Percentiles rank a stretch among this genome's conserved stretches.
phyloP scores from a whole-genome alignment of 2,797 vertebrate species.

The Periparus ater region DNA sequence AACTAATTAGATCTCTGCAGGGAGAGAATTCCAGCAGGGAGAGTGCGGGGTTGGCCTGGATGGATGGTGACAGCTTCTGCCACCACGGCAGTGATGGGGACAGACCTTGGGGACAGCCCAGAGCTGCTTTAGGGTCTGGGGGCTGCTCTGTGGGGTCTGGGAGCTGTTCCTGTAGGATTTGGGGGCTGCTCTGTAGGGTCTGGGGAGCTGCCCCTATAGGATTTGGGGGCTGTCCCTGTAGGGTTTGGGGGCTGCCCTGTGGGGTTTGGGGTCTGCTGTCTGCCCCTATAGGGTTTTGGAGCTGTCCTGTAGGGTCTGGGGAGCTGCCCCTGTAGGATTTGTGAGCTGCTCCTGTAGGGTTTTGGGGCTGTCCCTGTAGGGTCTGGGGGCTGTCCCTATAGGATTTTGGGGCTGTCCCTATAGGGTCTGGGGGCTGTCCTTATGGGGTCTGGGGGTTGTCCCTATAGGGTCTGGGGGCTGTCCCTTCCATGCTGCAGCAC shows the following conservation, averaged over 20 bases:
- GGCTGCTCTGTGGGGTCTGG: too few relatives aligned
- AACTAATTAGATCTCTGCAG: conserved; percentile 23
- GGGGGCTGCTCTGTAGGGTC: too few relatives aligned
- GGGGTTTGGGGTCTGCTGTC: too few relatives aligned
- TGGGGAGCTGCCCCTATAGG: too few relatives aligned
- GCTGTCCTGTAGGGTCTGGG: not conserved
- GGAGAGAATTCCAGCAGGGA: conserved; percentile 51
- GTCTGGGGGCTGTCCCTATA: too few relatives aligned
- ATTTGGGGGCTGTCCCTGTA: too few relatives aligned
- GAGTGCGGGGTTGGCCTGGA: not conserved
- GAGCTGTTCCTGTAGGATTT: too few relatives aligned
- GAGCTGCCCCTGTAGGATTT: not conserved
- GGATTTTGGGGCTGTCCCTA: not conserved
- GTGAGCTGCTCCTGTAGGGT: too few relatives aligned
- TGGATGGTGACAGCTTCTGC: fast-evolving
- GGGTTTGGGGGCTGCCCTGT: too few relatives aligned
- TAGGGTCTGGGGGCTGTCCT: not conserved
- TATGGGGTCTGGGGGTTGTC: not conserved
- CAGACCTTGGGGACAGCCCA: not conserved
- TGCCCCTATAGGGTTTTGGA: too few relatives aligned
- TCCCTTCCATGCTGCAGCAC: fast-evolving
- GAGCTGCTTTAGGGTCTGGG: not conserved
- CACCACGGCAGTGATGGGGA: fast-evolving
- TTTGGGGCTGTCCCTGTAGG: too few relatives aligned
- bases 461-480: not conserved